Base-by-base conservation (phyloP, 2,113 vertebrate genomes). In the Zosterops lateralis region DNA sequence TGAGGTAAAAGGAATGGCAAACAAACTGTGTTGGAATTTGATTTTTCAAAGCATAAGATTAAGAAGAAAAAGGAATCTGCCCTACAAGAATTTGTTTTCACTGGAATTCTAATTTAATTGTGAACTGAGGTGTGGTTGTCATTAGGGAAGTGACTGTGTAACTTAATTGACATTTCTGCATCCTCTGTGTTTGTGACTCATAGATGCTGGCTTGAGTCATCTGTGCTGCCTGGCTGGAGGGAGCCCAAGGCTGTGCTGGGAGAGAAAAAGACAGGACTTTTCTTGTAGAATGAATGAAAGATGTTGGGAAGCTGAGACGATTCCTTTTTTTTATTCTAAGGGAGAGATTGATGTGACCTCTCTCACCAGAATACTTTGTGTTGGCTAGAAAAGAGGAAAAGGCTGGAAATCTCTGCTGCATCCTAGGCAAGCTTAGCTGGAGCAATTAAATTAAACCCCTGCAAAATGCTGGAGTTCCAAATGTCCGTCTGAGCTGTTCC, bases 121-220 rank as follows among this genome's bases (percentile, higher is more conserved):
- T 94, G 95, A 93, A 86, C n/a, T 67, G 94, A 95, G 95, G 90
- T 95, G 95, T 93, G 96, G 87, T 78, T 88, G 82, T 88, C 89
- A 51, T 77, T 83, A 85, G 68, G 94, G 94, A 95, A 96, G 90
- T 90, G 94, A 34, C 87, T 95, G 60, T 85, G 71, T 91, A 80
- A 88, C 64, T 86, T 88, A 90, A 93, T 90, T 94, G 94, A 85
- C 91, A 91, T 95, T 95, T 88, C 95, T 95, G 87, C 90, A 76
- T 95, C 90, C 94, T 95, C 86, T 90, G 66, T 91, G 92, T 62
- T 85, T 72, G 72, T 96, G 95, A 96, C 75, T 96, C 95, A 94
- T 18, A 87, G 93, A 70, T 67, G 90, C 67, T 3, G 9, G 40
- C 60, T 94, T 93, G 92, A 96, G 90, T 93, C 95, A 95, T 87